These are phyloP conservation scores for Drosophila arizonae DNA, from an alignment of 1,140 invertebrate species.

Conservation along the genomic window DNA sequence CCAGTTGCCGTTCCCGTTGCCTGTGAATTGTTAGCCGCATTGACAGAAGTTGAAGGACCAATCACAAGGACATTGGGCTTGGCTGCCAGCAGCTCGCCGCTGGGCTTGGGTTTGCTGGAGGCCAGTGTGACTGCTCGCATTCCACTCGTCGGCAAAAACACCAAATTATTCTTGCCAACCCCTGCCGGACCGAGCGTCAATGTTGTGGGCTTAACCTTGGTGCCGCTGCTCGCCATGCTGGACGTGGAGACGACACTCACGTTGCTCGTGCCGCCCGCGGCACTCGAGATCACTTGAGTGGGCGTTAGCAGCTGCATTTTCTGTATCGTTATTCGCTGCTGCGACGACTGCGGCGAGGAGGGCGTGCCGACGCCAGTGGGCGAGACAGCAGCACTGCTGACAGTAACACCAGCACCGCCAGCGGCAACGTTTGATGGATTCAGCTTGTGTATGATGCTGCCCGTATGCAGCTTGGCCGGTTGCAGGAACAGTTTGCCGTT, in stretches of 20 bases:
- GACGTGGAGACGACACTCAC: slow-evolving; percentile 17
- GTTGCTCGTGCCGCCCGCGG: slow-evolving; percentile 9
- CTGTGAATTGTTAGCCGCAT: slow-evolving; percentile 15
- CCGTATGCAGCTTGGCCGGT: slow-evolving; percentile 56
- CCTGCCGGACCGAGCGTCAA: slow-evolving; percentile 55
- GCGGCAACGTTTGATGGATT: slow-evolving; percentile 41
- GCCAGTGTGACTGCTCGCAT: slow-evolving; percentile 64
- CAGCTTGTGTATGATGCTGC: slow-evolving; percentile 66
- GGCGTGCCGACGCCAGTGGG: slow-evolving; percentile 28
- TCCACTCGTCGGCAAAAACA: slow-evolving; percentile 61
- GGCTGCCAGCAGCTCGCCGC: slow-evolving; percentile 32
- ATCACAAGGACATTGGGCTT: slow-evolving; percentile 68
- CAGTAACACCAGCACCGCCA: slow-evolving; percentile 1
- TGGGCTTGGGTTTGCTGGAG: slow-evolving; percentile 54
- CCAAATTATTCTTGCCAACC: slow-evolving; percentile 69
- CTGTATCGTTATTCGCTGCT: slow-evolving; percentile 70
- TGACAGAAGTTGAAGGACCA: slow-evolving; percentile 44
- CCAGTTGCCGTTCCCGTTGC: slow-evolving; percentile 9
- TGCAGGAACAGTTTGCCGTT: slow-evolving; percentile 79
- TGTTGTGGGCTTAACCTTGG: slow-evolving; percentile 56
- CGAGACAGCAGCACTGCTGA: slow-evolving; percentile 12
- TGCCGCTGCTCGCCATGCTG: slow-evolving; percentile 13
- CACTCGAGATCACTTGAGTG: slow-evolving; percentile 51
- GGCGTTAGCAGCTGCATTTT: slow-evolving; percentile 75
- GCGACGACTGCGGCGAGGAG: slow-evolving; percentile 47